A percentile compares a stretch with the other conserved stretches of the same genome.
phyloP scores from a whole-genome alignment of 2,797 vertebrate species.

The Pangasius macronema region DNA sequence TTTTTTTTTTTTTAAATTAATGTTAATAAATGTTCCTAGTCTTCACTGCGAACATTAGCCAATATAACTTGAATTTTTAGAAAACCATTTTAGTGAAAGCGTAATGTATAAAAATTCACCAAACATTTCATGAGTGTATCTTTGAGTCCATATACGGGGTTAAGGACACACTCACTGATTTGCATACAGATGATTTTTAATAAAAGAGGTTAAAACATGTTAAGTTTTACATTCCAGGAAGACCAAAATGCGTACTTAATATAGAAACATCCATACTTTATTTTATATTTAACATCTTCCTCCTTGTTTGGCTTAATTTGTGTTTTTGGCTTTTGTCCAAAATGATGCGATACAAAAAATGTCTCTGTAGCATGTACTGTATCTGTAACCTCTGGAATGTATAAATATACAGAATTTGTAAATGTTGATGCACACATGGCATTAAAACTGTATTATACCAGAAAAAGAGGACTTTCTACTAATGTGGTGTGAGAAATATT shows the following conservation, averaged over 20 bases:
- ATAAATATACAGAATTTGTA: constrained; percentile 18
- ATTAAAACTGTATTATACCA: constrained; percentile 34
- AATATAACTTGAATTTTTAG: neutral
- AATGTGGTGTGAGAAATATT: neutral
- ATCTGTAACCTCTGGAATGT: constrained; percentile 17
- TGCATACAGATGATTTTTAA: neutral
- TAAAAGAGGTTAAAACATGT: neutral
- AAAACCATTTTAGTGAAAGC: neutral
- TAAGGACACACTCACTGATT: neutral
- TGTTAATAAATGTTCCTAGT: neutral
- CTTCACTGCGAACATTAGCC: too few relatives aligned
- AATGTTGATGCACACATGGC: constrained; percentile 16
- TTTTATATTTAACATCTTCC: neutral
- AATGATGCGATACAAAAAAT: constrained; percentile 9
- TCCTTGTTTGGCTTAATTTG: neutral
- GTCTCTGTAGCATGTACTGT: constrained; percentile 33
- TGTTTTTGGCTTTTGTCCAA: neutral
- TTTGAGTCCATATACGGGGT: neutral
- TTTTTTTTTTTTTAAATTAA: neutral
- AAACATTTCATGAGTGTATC: neutral
- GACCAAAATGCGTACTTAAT: neutral
- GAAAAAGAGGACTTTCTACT: neutral
- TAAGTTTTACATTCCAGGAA: neutral
- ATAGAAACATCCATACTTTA: neutral
- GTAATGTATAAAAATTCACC: neutral